Conservation (phyloP, 2,888 invertebrate genomes). For the Drosophila formosana region DNA sequence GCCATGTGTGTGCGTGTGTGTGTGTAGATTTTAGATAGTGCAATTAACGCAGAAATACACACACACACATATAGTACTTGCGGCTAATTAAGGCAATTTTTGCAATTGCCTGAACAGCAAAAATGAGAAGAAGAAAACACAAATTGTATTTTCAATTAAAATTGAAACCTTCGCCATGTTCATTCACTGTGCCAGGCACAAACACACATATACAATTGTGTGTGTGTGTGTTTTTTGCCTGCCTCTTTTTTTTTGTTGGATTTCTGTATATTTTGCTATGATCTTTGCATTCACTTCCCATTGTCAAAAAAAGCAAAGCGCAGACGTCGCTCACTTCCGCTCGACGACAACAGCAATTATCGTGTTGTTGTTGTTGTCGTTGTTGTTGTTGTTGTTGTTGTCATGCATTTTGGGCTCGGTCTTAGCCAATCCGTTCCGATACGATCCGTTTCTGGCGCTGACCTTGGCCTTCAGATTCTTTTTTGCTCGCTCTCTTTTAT, state of each 20-base stretch:
- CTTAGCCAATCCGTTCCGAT: slow-evolving; percentile 43
- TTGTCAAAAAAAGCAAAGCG: slow-evolving; percentile 66
- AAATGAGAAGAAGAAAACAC: slow-evolving; percentile 3
- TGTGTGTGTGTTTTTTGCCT: slow-evolving; percentile 6
- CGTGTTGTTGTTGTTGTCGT: slow-evolving; percentile 23
- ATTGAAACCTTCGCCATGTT: slow-evolving; percentile 64
- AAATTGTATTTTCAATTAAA: slow-evolving; percentile 56
- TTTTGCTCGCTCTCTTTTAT: slow-evolving; percentile 4
- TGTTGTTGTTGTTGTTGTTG: slow-evolving; percentile 27
- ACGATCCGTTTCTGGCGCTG: slow-evolving; percentile 42
- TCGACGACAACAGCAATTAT: slow-evolving; percentile 39
- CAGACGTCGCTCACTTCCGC: slow-evolving; percentile 67
- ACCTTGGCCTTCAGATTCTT: slow-evolving; percentile 54
- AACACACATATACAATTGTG: slow-evolving; percentile 25
- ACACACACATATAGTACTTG: slow-evolving; percentile 36
- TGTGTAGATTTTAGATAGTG: slow-evolving; percentile 58
- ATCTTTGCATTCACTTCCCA: slow-evolving; percentile 74
- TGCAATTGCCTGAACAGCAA: slow-evolving; percentile 53
- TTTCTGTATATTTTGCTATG: slow-evolving; percentile 20
- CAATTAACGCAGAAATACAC: slow-evolving; percentile 53
- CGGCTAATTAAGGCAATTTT: slow-evolving; percentile 67
- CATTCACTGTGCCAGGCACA: slow-evolving; percentile 20
- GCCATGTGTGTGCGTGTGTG: slow-evolving; percentile 15
- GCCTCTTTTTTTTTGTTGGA: not conserved
- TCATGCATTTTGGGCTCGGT: slow-evolving; percentile 30